Evolutionary conservation across 2,113 vertebrate genomes (phyloP), one percentile per base, ranked within the genome.

Genomic region (Perca fluviatilis): DNA sequence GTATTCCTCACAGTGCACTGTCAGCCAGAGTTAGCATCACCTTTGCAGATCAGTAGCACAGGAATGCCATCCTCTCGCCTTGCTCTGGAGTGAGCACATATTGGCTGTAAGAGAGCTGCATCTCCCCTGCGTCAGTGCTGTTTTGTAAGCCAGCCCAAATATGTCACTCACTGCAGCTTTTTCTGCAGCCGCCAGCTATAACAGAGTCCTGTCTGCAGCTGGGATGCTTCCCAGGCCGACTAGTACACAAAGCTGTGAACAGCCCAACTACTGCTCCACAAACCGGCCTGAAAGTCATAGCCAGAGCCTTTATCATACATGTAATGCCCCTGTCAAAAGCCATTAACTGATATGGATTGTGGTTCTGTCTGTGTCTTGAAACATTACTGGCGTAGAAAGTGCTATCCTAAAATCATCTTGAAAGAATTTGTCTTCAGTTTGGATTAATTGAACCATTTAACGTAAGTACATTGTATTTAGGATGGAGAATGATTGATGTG

Each of bases 161-260:
- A 57, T 91, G 90, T 91, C 87, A 88, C 67, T 91, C 85, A 74
- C 86, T 78, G 90, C 90, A 91, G 86, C 80, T 83, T 80, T 89
- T 91, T 87, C 84, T 88, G 87, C 80, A 76, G 79, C 81, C 58
- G 43, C 84, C 61, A 86, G 91, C 88, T 84, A 77, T 88, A 82
- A 15, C 78, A 25, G 40, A 79, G 62, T 67, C 75, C 69, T 51
- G 80, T 85, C 74, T 83, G 85, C 75, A 80, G 76, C 87, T 81
- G 72, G 75, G 80, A 76, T 60, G 68, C 62, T 78, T 84, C 86
- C 77, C 62, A 73, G 57, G 66, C 74, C 3, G 47, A 60, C 46
- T 15, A 73, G 49, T 66, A 74, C 68, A 68, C 27, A 60, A 69
- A 76, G 77, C 84, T 64, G 25, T 76, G 79, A 92, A 87, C 51